Percentiles rank a stretch among this genome's conserved stretches.
Conservation (phyloP, 2,888 invertebrate species). For the Melipona bicolor region DNA sequence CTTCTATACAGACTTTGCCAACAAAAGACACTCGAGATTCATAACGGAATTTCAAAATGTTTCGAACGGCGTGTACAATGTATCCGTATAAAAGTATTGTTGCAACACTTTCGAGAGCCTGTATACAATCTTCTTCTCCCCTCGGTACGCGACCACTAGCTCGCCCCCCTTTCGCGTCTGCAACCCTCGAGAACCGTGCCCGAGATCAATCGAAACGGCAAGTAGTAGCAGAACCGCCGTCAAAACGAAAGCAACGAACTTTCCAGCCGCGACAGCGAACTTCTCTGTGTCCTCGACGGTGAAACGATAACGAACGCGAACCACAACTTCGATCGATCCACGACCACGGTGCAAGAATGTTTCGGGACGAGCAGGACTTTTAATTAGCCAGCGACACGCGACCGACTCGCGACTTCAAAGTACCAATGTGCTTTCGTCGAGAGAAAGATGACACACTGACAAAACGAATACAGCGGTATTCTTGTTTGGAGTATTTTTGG, state of each 20-base stretch:
- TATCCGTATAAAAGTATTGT: too few species aligned
- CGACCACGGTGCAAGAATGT: slow-evolving; percentile 35
- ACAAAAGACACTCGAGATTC: too few species aligned
- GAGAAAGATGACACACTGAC: background rate
- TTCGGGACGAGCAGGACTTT: slow-evolving; percentile 28
- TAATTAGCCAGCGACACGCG: slow-evolving; percentile 46
- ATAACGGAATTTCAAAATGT: too few species aligned
- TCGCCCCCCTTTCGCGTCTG: background rate
- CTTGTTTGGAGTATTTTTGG: background rate
- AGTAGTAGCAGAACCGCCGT: background rate
- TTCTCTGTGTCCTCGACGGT: background rate
- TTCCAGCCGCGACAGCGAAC: slow-evolving; percentile 1
- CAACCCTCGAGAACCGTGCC: background rate
- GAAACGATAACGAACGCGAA: slow-evolving; percentile 19
- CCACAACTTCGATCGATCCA: slow-evolving; percentile 36
- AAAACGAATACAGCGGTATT: background rate
- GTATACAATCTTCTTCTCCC: background rate
- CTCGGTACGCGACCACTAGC: background rate
- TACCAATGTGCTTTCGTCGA: background rate
- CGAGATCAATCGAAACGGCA: background rate
- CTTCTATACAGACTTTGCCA: too few species aligned
- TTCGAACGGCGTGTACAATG: too few species aligned
- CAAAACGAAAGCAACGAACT: slow-evolving; percentile 5
- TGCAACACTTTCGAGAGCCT: background rate
- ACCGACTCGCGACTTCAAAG: background rate